phyloP scores from a whole-genome alignment of 2,888 invertebrate species.

The Sicus ferrugineus region DNA sequence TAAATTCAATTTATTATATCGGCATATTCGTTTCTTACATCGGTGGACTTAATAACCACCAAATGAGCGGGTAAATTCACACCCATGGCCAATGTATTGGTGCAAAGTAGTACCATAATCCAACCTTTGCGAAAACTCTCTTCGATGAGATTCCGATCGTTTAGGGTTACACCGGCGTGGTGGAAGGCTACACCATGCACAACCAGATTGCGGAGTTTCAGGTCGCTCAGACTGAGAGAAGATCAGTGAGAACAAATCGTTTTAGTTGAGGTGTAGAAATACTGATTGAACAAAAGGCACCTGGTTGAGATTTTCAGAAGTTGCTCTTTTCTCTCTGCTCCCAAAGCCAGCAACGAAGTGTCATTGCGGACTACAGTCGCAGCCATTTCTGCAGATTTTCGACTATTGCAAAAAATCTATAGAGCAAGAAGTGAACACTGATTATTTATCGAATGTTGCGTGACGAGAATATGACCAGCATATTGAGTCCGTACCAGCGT shows the following conservation, averaged over 20 bases:
- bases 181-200: conserved; percentile 77
- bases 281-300: conserved; percentile 2
- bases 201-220: conserved; percentile 65
- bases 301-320: conserved; percentile 32
- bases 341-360: conserved; percentile 30
- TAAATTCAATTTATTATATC: not conserved
- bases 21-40: conserved; percentile 37
- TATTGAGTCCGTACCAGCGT: too few species aligned
- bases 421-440: conserved; percentile 29
- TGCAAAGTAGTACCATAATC: conserved; percentile 75
- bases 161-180: conserved; percentile 77
- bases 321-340: conserved; percentile 32
- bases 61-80: conserved; percentile 86
- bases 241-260: not conserved
- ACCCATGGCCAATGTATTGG: conserved; percentile 79
- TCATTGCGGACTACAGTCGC: conserved; percentile 67
- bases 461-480: too few species aligned
- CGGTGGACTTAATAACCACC: conserved; percentile 81
- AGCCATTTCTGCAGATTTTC: conserved; percentile 77
- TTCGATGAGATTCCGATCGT: conserved; percentile 74
- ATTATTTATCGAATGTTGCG: not conserved
- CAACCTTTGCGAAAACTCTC: conserved; percentile 72
- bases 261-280: not conserved
- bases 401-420: conserved; percentile 79
- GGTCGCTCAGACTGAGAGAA: conserved; percentile 49